Percentiles rank a stretch among this genome's conserved stretches.
Conservation (phyloP, 2,888 invertebrate species). For the Agrochola lychnidis region DNA sequence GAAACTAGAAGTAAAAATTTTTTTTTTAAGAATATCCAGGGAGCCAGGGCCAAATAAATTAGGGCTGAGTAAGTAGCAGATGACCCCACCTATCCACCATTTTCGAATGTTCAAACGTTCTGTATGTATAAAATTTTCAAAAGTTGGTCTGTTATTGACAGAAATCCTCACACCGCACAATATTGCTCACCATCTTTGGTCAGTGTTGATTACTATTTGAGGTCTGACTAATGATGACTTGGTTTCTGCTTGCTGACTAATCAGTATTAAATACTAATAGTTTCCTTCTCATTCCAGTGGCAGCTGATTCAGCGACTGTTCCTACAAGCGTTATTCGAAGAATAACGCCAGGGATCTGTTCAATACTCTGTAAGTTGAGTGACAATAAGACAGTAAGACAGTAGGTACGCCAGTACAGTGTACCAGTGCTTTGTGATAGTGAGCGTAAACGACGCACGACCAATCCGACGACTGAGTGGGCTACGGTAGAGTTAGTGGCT, state of each 20-base stretch:
- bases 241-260: background rate
- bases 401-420: conserved; percentile 57
- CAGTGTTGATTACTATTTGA: too few species aligned
- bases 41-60: too few species aligned
- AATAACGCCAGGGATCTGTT: conserved; percentile 88
- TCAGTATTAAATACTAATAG: background rate
- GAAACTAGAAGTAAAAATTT: too few species aligned
- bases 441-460: conserved; percentile 65
- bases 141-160: background rate
- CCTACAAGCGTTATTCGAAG: conserved; percentile 88
- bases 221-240: background rate
- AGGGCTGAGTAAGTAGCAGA: too few species aligned
- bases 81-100: too few species aligned
- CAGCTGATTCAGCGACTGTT: conserved; percentile 90
- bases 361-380: conserved; percentile 83
- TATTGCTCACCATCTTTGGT: background rate
- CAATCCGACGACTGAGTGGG: conserved; percentile 66
- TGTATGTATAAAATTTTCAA: too few species aligned
- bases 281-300: conserved; percentile 79
- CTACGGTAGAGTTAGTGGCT: conserved; percentile 43
- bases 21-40: too few species aligned
- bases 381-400: conserved; percentile 52
- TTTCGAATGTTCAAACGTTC: too few species aligned
- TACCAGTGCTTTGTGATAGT: conserved; percentile 76
- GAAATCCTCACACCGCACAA: background rate